These are phyloP conservation scores for Epizoanthus ramosus DNA, from an alignment of 92 coral and sea anemone genomes.

Conservation along the genomic window DNA sequence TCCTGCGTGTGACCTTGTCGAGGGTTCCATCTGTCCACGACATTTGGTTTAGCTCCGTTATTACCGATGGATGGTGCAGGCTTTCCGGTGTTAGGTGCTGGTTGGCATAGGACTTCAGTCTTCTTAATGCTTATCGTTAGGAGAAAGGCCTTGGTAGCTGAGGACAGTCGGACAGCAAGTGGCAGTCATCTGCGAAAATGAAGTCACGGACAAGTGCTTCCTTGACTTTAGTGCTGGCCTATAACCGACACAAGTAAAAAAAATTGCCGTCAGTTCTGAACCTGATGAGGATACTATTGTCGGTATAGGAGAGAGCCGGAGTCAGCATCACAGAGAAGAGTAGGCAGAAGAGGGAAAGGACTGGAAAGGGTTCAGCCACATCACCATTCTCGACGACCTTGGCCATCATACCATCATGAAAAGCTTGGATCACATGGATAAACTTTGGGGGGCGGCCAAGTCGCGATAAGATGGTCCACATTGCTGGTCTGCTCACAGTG, in stretches of 20 bases:
- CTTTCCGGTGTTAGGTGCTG: too few relatives aligned
- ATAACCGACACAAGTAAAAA: slow-evolving; percentile 23
- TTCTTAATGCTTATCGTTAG: too few relatives aligned
- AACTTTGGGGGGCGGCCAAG: background rate
- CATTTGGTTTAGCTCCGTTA: too few relatives aligned
- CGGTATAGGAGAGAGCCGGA: background rate
- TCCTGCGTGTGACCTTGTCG: too few relatives aligned
- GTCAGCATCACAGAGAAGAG: background rate
- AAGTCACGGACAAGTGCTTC: slow-evolving; percentile 24
- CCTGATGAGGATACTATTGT: background rate
- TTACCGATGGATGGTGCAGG: too few relatives aligned
- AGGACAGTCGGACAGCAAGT: background rate
- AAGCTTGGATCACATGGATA: background rate
- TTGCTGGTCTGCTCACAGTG: background rate
- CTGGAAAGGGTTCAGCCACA: background rate
- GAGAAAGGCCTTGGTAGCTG: too few relatives aligned
- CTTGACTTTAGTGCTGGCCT: slow-evolving; percentile 24
- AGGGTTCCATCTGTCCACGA: too few relatives aligned
- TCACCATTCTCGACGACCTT: background rate
- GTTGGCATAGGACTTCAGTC: too few relatives aligned
- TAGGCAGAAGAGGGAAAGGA: slow-evolving; percentile 3
- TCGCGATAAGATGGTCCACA: background rate
- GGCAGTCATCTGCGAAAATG: slow-evolving; percentile 46
- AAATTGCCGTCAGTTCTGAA: slow-evolving; percentile 23
- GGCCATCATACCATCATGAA: background rate